Conservation (phyloP, 35 echinoderm and acorn worm species). For the Anneissia japonica region DNA sequence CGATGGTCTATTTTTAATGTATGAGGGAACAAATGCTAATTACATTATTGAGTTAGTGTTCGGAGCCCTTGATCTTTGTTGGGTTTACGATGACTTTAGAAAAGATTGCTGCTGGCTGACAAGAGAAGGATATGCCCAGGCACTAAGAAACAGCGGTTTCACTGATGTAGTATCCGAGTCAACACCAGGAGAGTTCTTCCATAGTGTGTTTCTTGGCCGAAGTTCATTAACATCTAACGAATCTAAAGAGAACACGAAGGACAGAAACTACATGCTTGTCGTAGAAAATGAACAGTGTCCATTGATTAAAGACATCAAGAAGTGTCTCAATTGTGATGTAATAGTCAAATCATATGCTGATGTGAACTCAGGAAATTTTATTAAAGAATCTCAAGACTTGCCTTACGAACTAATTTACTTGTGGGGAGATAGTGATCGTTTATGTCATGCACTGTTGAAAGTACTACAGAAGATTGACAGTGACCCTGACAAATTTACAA, state of each 20-base stretch:
- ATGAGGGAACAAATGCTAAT: slow-evolving; percentile 59
- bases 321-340: neutral
- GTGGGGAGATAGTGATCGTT: no score
- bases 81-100: slow-evolving; percentile 66
- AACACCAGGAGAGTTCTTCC: slow-evolving; percentile 68
- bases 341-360: neutral
- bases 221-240: no score
- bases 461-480: slow-evolving; percentile 40
- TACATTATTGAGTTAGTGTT: slow-evolving; percentile 81
- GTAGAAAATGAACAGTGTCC: no score
- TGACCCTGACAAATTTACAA: slow-evolving; percentile 35
- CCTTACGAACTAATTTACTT: no score
- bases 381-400: no score
- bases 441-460: slow-evolving; percentile 50
- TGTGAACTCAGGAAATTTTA: neutral
- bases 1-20: slow-evolving; percentile 66
- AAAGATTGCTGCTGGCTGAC: slow-evolving; percentile 76
- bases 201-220: slow-evolving; percentile 65
- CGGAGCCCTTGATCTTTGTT: slow-evolving; percentile 66
- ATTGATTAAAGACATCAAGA: no score
- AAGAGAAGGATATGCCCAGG: slow-evolving; percentile 40
- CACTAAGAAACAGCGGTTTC: slow-evolving; percentile 40
- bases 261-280: neutral
- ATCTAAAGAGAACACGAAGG: no score
- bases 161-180: slow-evolving; percentile 65